These are phyloP conservation scores for Sitobion miscanthi DNA, from an alignment of 1,140 invertebrate genomes.

Conservation along the genomic window DNA sequence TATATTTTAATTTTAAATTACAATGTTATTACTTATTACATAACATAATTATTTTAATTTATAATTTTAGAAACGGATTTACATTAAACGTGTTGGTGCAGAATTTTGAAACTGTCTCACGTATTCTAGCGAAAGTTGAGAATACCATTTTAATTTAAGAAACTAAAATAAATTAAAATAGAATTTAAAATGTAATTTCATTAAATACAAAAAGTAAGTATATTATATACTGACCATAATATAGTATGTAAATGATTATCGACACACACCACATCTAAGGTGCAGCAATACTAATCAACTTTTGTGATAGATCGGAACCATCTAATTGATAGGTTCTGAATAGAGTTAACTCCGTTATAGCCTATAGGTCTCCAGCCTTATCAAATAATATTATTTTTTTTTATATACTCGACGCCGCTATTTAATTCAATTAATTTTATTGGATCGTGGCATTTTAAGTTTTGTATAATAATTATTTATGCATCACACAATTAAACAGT, in stretches of 20 bases:
- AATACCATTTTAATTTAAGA: not conserved
- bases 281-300: not conserved
- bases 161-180: not conserved
- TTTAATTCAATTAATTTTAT: not conserved
- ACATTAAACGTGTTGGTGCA: not conserved
- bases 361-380: not conserved
- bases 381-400: not conserved
- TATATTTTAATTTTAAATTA: not conserved
- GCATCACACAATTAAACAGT: not conserved
- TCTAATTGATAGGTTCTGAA: not conserved
- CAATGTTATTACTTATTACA: not conserved
- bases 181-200: not conserved
- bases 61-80: not conserved
- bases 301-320: not conserved
- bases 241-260: not conserved
- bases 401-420: not conserved
- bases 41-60: not conserved
- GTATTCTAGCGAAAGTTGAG: not conserved
- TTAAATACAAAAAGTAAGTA: not conserved
- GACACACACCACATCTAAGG: too few species aligned
- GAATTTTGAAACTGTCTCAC: not conserved
- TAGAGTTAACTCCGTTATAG: not conserved
- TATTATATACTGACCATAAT: not conserved
- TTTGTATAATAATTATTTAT: too few species aligned
- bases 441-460: not conserved